These are phyloP conservation scores for Varanus salvator DNA, from an alignment of 2,113 vertebrate species.

Conservation along the genomic window DNA sequence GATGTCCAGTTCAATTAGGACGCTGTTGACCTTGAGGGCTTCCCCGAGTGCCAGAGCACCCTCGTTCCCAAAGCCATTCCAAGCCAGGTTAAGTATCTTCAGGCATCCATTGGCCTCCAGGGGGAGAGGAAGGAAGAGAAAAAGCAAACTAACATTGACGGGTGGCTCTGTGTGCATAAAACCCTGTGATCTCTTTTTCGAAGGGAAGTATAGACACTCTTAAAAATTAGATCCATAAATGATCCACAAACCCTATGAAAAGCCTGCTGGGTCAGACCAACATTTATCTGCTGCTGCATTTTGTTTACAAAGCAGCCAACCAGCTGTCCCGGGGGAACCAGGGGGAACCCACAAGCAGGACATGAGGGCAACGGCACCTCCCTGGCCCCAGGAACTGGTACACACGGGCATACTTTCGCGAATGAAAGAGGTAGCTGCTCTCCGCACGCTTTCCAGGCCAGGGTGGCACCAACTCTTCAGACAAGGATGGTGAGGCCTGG, in stretches of 20 bases:
- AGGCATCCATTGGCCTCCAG: conserved; percentile 83
- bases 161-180: background rate
- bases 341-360: background rate
- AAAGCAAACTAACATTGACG: background rate
- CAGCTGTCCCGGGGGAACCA: no score
- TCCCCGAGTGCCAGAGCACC: conserved; percentile 89
- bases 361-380: background rate
- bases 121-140: conserved; percentile 4
- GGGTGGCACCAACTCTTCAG: no score
- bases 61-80: conserved; percentile 91
- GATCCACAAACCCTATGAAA: background rate
- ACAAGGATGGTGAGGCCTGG: no score
- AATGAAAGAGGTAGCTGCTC: no score
- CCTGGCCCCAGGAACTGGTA: background rate
- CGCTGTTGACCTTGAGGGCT: conserved; percentile 85
- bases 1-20: conserved; percentile 84
- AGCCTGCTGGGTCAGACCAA: background rate
- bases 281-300: background rate
- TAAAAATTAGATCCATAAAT: background rate
- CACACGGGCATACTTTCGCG: background rate
- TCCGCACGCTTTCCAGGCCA: no score
- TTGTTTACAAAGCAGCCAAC: background rate
- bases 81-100: conserved; percentile 85
- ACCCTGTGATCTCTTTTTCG: background rate
- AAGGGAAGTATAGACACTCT: background rate